Base-by-base conservation (phyloP, 2,888 invertebrate genomes). In the Noctua pronuba region DNA sequence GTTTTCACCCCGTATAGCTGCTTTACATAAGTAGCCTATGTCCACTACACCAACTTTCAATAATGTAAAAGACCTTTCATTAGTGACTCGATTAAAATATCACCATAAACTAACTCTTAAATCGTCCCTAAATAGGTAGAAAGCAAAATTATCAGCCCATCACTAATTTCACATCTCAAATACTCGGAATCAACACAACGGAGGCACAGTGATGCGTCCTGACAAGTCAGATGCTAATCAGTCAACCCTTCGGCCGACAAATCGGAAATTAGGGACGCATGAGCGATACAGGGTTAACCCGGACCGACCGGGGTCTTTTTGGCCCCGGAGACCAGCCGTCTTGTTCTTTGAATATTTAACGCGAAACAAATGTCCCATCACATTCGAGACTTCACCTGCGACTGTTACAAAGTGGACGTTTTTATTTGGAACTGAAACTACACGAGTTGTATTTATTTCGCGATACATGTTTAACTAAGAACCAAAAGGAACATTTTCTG, bases 211-310 rank as follows among this genome's bases (percentile, higher is more conserved):
- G 94, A 95, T 94, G 93, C 92, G 93, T 92, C 93, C 90, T 93
- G 96, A 96, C 95, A 95, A 95, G 95, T 95, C 95, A 94, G 96
- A 96, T 96, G 96, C 94, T 96, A 96, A 96, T 96, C 96, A 95
- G 94, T 94, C 94, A 96, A 96, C 96, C 96, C 96, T 95, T 95
- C 94, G 92, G 94, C 93, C 95, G 96, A 95, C 96, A 96, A 96
- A 96, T 96, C 96, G 96, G 96, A 95, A 95, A 96, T 96, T 96
- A 96, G 95, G 94, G 94, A 94, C 95, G 96, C 96, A 94, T 96
- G 96, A 96, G 94, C 90, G 95, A 94, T 94, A 94, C 93, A 94
- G 94, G 95, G 95, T 94, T 95, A 95, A 92, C 94, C 94, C 94
- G 93, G 90, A 88, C 86, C 88, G 86, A 85, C 87, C 88, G 90